Evolutionary conservation across 1,140 invertebrate genomes (phyloP), one percentile per base, ranked within the genome.

Genomic region (Nephila pilipes): DNA sequence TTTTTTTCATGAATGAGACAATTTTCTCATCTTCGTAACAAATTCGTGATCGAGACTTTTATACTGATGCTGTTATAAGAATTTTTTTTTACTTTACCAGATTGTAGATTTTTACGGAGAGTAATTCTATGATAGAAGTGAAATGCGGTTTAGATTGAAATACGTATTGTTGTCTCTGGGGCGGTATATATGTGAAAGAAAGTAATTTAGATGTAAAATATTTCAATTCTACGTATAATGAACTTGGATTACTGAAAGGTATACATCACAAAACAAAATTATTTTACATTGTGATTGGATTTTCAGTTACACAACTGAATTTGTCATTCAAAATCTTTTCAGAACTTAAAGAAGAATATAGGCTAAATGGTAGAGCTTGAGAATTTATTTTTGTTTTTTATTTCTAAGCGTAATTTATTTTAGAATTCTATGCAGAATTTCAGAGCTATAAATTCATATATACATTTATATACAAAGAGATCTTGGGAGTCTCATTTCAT

Each of bases 21-120:
- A 85, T 85, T 85, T 85, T 60, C 54, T 57, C 83, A 85, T 85
- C 60, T 85, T 85, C 18, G 29, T 32, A 32, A 29, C 83, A 85
- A 85, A 60, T 85, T 38, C 29, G 83, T 36, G 57, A 85, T 60
- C 29, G 83, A 22, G 57, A 85, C 55, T 85, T 60, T 85, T 75
- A 22, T n/a, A 32, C 83, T 32, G 20, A 14, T 32, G 22, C 46
- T 32, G 36, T 22, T 85, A 60, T 54, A 85, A 58, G 18, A 6
- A 29, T 69, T 69, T 20, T 1, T 14, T 29, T 32, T 75, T 75
- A 5, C 12, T 75, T 29, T 10, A 0, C 6, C 46, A 46, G 12
- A 46, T 0, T 0, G 4, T 10, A 10, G 46, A 4, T 46, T 75
- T 75, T 85, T 29, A 22, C 18, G 18, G 10, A 38, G 32, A 29